phyloP scores from a whole-genome alignment of 2,797 vertebrate genomes.

The Pangasius macronema region DNA sequence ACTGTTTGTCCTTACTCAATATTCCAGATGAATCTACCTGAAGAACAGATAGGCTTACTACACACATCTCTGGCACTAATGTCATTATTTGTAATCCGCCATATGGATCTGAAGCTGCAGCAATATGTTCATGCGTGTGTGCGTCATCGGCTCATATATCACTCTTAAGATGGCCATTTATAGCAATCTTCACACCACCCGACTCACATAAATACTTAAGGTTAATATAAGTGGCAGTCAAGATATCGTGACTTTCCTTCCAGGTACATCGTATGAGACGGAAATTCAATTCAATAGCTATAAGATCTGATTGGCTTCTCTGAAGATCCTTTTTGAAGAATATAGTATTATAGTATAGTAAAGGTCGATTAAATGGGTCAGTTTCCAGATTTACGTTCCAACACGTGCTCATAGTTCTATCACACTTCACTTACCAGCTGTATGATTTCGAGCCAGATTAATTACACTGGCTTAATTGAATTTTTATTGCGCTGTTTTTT shows the following conservation, averaged over 20 bases:
- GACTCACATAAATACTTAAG: neutral
- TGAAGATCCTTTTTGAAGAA: neutral
- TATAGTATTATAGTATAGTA: too few relatives aligned
- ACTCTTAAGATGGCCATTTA: neutral
- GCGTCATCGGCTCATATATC: neutral
- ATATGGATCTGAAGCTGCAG: slow-evolving; percentile 25
- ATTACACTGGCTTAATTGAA: slow-evolving; percentile 50
- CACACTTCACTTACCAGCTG: slow-evolving; percentile 19
- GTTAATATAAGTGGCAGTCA: neutral
- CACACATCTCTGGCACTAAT: neutral
- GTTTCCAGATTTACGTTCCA: slow-evolving; percentile 6
- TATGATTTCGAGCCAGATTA: slow-evolving; percentile 47
- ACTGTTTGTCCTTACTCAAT: neutral
- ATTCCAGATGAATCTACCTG: neutral
- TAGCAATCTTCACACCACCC: neutral
- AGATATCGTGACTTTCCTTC: neutral
- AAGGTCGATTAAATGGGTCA: neutral
- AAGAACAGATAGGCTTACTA: neutral
- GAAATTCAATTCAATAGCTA: neutral
- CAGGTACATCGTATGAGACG: neutral
- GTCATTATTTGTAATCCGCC: slow-evolving; percentile 15
- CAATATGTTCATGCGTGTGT: slow-evolving; percentile 21
- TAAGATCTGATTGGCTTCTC: neutral
- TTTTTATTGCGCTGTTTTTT: slow-evolving; percentile 52
- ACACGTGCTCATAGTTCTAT: slow-evolving; percentile 21